Evolutionary conservation across 2,797 vertebrate species (phyloP).

Genomic region (Falco peregrinus): DNA sequence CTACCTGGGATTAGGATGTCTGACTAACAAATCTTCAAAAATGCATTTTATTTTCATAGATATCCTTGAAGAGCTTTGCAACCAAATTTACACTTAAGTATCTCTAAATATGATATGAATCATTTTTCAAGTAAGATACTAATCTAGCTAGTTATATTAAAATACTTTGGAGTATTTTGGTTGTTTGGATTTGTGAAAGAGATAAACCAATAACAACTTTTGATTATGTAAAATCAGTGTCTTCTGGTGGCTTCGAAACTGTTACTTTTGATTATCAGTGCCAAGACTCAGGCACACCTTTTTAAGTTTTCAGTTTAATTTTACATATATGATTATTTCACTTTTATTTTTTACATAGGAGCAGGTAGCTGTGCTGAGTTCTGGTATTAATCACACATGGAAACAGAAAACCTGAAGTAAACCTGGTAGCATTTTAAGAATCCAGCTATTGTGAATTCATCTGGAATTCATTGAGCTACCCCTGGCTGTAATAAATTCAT

Average conservation of each 20-base stretch:
- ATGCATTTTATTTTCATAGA: neutral
- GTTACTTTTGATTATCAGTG: neutral
- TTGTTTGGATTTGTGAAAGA: neutral
- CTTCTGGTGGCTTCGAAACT: neutral
- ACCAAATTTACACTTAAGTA: neutral
- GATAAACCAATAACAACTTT: neutral
- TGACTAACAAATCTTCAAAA: neutral
- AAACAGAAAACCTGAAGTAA: slow-evolving; percentile 57
- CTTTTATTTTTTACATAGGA: neutral
- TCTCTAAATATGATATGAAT: neutral
- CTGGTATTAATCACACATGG: slow-evolving; percentile 50
- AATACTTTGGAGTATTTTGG: neutral
- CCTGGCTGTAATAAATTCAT: slow-evolving; percentile 57
- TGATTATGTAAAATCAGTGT: neutral
- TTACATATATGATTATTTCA: neutral
- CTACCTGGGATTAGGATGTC: neutral
- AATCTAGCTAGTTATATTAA: neutral
- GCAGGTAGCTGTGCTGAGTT: slow-evolving; percentile 16
- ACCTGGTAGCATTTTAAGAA: slow-evolving; percentile 67
- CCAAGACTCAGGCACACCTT: neutral
- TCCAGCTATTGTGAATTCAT: slow-evolving; percentile 51
- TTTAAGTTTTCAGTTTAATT: neutral
- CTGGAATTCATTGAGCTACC: slow-evolving; percentile 64
- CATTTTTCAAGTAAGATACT: neutral
- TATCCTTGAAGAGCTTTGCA: neutral